Evolutionary conservation across 2,113 vertebrate species (phyloP).

Genomic region (Mionectes macconnelli): DNA sequence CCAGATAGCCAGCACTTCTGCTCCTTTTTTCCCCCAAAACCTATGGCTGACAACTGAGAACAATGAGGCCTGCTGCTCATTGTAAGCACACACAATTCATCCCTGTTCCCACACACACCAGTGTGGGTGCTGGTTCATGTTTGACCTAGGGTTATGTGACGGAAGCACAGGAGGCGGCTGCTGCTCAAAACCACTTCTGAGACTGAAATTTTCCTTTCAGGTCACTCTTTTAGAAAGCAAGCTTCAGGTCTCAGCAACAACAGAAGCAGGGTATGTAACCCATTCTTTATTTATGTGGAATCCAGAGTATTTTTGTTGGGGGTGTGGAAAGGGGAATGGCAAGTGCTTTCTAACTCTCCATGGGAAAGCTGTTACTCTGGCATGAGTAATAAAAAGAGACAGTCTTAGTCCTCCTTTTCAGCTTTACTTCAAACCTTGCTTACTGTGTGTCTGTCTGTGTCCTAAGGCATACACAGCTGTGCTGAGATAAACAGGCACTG

Average conservation of each 20-base stretch:
- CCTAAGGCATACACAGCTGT: neutral
- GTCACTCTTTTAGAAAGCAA: neutral
- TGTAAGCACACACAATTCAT: neutral
- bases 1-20: neutral
- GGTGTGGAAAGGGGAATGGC: neutral
- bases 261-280: neutral
- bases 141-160: neutral
- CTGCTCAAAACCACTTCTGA: neutral
- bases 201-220: neutral
- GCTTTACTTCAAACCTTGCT: neutral
- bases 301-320: neutral
- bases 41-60: neutral
- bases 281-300: neutral
- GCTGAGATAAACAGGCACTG: neutral
- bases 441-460: neutral
- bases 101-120: neutral
- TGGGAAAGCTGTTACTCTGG: neutral
- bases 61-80: neutral
- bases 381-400: neutral
- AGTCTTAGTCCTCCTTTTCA: neutral
- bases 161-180: neutral
- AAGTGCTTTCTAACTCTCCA: neutral
- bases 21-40: neutral
- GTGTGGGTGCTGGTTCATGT: neutral
- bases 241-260: neutral